A percentile compares a stretch with the other conserved stretches of the same genome.
These are phyloP conservation scores for Stegastes partitus DNA, from an alignment of 2,113 vertebrate genomes.

Conservation along the genomic window DNA sequence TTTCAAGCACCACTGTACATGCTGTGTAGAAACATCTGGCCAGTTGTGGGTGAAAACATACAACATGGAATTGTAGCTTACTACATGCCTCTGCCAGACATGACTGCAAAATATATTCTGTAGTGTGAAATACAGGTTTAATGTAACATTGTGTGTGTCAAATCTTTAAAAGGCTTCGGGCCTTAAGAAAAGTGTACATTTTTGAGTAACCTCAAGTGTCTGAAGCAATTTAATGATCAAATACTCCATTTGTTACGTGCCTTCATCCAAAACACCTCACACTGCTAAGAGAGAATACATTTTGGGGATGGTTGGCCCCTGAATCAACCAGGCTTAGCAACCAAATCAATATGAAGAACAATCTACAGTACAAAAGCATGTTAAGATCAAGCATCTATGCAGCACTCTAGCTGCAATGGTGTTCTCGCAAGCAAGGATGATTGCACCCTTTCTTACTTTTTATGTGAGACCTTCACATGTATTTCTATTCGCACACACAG, in stretches of 20 bases:
- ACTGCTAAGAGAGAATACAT: conserved; percentile 12
- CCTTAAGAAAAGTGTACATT: not conserved
- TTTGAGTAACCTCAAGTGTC: not conserved
- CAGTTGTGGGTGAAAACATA: conserved; percentile 7
- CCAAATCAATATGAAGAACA: conserved; percentile 56
- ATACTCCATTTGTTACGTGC: not conserved
- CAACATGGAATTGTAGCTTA: conserved; percentile 4
- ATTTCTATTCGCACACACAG: conserved; percentile 19
- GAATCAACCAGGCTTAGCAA: conserved; percentile 22
- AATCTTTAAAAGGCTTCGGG: not conserved
- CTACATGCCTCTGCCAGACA: not conserved
- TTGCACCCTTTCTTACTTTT: conserved; percentile 35
- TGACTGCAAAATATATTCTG: not conserved
- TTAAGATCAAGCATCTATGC: conserved; percentile 40
- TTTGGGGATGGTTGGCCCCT: conserved; percentile 23
- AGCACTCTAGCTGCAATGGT: not conserved
- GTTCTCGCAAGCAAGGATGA: conserved; percentile 29
- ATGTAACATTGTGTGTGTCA: not conserved
- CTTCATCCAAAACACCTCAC: conserved; percentile 18
- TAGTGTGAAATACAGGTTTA: not conserved
- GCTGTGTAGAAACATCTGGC: too few species aligned
- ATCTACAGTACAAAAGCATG: conserved; percentile 17
- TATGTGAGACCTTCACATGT: conserved; percentile 19
- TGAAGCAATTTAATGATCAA: not conserved
- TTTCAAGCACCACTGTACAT: too few species aligned